A percentile compares a stretch with the other conserved stretches of the same genome.
These are phyloP conservation scores for Drosophila suboccidentalis DNA, from an alignment of 2,888 invertebrate genomes.

Conservation along the genomic window DNA sequence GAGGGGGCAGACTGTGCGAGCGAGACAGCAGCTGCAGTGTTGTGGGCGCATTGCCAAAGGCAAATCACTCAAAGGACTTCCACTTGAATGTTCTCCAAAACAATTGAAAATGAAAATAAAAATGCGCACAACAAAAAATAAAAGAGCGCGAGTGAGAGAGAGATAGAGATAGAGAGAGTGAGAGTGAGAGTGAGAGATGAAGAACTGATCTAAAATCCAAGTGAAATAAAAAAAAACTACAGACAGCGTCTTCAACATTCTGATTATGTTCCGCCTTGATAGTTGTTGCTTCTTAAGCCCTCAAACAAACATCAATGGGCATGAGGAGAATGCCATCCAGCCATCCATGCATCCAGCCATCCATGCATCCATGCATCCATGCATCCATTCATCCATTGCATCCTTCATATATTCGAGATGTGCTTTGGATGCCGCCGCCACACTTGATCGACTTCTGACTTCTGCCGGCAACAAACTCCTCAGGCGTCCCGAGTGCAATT, in stretches of 20 bases:
- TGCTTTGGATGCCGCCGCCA: slow-evolving; percentile 37
- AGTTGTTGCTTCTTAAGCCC: slow-evolving; percentile 39
- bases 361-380: neutral
- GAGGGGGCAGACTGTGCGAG: neutral
- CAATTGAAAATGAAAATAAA: slow-evolving; percentile 37
- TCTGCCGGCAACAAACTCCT: slow-evolving; percentile 21
- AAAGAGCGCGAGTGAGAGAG: neutral
- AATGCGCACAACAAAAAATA: neutral
- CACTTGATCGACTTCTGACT: slow-evolving; percentile 76
- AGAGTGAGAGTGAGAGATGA: neutral
- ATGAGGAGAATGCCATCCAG: slow-evolving; percentile 5
- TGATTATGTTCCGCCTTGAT: slow-evolving; percentile 13
- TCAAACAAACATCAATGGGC: slow-evolving; percentile 44
- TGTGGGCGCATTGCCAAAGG: slow-evolving; percentile 22
- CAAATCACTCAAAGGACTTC: slow-evolving; percentile 70
- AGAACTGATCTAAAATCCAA: neutral
- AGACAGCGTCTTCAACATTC: slow-evolving; percentile 12
- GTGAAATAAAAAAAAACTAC: slow-evolving; percentile 1
- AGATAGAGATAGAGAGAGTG: neutral
- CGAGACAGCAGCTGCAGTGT: slow-evolving; percentile 7
- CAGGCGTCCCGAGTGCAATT: slow-evolving; percentile 63
- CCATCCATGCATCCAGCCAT: neutral
- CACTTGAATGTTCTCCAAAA: slow-evolving; percentile 71
- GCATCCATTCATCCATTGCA: neutral
- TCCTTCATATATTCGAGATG: neutral